Conservation (phyloP, 2,797 vertebrate genomes). For the Phoeniculus purpureus region DNA sequence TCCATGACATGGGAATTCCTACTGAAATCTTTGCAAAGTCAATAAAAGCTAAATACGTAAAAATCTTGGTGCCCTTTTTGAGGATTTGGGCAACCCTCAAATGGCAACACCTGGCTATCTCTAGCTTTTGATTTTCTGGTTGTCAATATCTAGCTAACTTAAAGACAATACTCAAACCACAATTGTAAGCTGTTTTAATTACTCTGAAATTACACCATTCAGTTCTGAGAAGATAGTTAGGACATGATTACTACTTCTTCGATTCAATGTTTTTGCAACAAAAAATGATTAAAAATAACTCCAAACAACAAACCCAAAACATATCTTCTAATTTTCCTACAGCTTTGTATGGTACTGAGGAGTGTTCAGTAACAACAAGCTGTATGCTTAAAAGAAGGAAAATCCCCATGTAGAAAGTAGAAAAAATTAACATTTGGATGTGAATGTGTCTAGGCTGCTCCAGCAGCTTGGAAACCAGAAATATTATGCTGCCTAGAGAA, state of each 20-base stretch:
- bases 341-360: background rate
- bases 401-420: background rate
- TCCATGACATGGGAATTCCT: background rate
- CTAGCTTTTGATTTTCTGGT: background rate
- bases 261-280: background rate
- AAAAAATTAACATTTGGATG: constrained; percentile 23
- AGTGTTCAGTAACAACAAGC: background rate
- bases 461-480: constrained; percentile 20
- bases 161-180: background rate
- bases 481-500: constrained; percentile 33
- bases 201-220: background rate
- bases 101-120: background rate
- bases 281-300: background rate
- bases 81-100: too few relatives aligned
- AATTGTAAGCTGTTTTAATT: background rate
- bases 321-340: background rate
- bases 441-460: background rate
- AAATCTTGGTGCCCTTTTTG: background rate
- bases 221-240: background rate
- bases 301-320: background rate
- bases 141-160: background rate
- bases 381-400: background rate
- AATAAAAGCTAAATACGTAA: background rate
- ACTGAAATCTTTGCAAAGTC: background rate
- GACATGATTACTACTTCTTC: background rate